Evolutionary conservation across 1,140 invertebrate species (phyloP).

Genomic region (Drosophila busckii): DNA sequence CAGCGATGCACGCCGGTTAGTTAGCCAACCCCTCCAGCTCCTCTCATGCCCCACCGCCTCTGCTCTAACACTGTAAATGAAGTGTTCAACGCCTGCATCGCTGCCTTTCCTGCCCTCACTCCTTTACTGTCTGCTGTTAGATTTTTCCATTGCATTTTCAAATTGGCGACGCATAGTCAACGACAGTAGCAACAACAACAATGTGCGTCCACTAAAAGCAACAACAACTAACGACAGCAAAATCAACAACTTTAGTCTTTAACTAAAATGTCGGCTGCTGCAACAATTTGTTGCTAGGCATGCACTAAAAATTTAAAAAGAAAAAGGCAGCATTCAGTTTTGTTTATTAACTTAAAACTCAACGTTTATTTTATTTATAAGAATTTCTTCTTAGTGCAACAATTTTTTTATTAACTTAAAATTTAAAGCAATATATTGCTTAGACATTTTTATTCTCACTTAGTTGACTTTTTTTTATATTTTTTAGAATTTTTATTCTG

Average conservation of each 20-base stretch:
- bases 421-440: no score
- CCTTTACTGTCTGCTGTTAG: constrained; percentile 35
- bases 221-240: constrained; percentile 22
- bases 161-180: constrained; percentile 46
- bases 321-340: no score
- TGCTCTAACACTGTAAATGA: constrained; percentile 45
- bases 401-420: no score
- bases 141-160: constrained; percentile 55
- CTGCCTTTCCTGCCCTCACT: constrained; percentile 19
- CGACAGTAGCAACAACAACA: constrained; percentile 23
- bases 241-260: constrained; percentile 43
- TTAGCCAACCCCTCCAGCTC: constrained; percentile 1
- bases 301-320: no score
- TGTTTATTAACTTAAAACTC: no score
- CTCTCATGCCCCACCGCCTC: not conserved
- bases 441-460: no score
- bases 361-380: no score
- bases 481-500: no score
- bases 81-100: constrained; percentile 40
- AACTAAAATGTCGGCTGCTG: constrained; percentile 21
- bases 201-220: constrained; percentile 14
- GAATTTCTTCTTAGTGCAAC: no score
- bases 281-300: no score
- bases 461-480: no score
- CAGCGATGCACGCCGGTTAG: constrained; percentile 50